Conservation (phyloP, 2,797 vertebrate genomes). For the Chelon labrosus region DNA sequence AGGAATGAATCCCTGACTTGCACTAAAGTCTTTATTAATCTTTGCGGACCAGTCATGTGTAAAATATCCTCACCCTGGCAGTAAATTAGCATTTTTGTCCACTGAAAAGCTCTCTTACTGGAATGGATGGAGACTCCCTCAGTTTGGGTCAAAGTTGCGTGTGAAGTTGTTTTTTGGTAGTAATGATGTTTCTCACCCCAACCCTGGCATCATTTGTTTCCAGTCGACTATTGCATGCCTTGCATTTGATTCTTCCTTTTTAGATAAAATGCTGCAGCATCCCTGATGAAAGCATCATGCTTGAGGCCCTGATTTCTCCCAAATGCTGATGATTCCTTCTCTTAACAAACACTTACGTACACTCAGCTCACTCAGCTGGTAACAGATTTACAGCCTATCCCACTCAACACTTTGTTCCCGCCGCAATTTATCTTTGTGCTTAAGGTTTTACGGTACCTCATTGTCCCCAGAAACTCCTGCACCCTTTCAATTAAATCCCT, state of each 20-base stretch:
- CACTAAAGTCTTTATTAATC: conserved; percentile 60
- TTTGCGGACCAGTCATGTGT: conserved; percentile 45
- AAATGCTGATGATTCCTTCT: conserved; percentile 28
- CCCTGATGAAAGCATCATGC: too few relatives aligned
- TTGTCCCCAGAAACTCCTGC: conserved; percentile 60
- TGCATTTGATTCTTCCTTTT: too few relatives aligned
- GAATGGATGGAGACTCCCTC: conserved; percentile 58
- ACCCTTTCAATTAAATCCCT: conserved; percentile 69
- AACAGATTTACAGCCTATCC: conserved; percentile 72
- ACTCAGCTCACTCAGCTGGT: conserved; percentile 48
- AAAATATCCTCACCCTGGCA: conserved; percentile 66
- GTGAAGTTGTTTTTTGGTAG: conserved; percentile 26
- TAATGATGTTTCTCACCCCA: not conserved
- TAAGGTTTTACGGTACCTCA: conserved; percentile 74
- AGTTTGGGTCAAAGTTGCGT: conserved; percentile 45
- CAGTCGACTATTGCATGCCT: too few relatives aligned
- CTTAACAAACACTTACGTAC: conserved; percentile 12
- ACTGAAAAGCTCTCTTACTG: conserved; percentile 65
- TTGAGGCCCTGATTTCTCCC: conserved; percentile 33
- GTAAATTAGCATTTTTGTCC: conserved; percentile 52
- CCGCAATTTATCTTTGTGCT: conserved; percentile 63
- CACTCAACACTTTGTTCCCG: conserved; percentile 71
- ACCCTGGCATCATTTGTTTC: too few relatives aligned
- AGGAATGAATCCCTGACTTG: conserved; percentile 53
- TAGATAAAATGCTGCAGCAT: too few relatives aligned